Evolutionary conservation across 2,888 invertebrate species (phyloP), one percentile per base, ranked within the genome.

Genomic region (Pecten maximus): DNA sequence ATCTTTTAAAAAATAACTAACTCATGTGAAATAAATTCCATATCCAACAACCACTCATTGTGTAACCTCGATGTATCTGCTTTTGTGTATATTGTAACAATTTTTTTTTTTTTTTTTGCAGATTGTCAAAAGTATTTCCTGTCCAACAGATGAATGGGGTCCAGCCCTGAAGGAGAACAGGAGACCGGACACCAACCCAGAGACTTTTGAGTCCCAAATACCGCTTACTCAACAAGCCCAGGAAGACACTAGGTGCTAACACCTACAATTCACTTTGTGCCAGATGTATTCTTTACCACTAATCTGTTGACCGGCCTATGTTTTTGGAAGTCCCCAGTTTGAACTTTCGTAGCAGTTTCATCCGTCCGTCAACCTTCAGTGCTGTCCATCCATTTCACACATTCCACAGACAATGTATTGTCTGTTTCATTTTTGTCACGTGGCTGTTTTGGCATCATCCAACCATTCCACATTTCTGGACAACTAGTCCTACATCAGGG

Each of bases 101-200:
- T n/a, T n/a, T n/a, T n/a, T n/a, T n/a, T n/a, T n/a, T n/a, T 87
- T 89, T 90, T 74, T 89, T 40, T 93, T 90, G 0, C 93, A 96
- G 96, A 92, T 95, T 54, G 92, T 96, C n/a, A 94, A 93, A 88
- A 92, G 91, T 40, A 91, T 96, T 91, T 91, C 94, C 28, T 94
- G 95, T 89, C 95, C 96, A 1, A 94, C 95, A 23, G 94, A 95
- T 0, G 95, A 95, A 23, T 97, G 97, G 96, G 97, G 97, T 35
- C 97, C 96, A 0, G 93, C 94, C 2, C 92, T 92, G 48, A 94
- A 94, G 90, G 94, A 94, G 90, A 93, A 95, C 89, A 91, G 93
- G 88, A 91, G 94, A 35, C 89, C 93, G 40, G 89, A 74, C 23
- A 40, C 90, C 4, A 92, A 93, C 0, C 89, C 91, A 19, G 93